Conservation (phyloP, 2,888 invertebrate genomes). For the Pediacus dermestoides region DNA sequence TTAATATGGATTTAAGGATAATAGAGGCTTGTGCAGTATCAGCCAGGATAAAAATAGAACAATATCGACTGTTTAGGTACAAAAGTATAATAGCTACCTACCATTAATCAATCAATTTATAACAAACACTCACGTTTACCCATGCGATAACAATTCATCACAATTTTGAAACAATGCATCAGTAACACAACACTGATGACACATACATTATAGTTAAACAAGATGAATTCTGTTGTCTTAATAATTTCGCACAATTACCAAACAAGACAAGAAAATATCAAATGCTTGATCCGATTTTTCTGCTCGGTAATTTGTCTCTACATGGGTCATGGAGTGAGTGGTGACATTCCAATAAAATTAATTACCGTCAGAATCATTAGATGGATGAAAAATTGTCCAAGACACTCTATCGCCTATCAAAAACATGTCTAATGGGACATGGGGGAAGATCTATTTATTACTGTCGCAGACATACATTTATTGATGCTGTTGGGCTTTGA, state of each 20-base stretch:
- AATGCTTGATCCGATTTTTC: no score
- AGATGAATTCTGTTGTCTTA: no score
- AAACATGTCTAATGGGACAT: slow-evolving; percentile 30
- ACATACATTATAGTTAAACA: no score
- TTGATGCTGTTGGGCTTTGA: slow-evolving; percentile 22
- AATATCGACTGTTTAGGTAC: no score
- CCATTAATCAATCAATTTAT: slow-evolving; percentile 35
- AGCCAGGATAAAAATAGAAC: no score
- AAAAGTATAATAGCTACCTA: no score
- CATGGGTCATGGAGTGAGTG: background rate
- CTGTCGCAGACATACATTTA: slow-evolving; percentile 28
- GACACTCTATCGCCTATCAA: slow-evolving; percentile 29
- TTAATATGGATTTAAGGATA: no score
- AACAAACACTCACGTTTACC: slow-evolving; percentile 29
- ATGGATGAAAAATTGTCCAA: slow-evolving; percentile 27
- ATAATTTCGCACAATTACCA: no score
- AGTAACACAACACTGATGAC: slow-evolving; percentile 26
- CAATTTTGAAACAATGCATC: slow-evolving; percentile 31
- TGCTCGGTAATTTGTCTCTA: slow-evolving; percentile 4
- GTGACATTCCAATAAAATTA: slow-evolving; percentile 25
- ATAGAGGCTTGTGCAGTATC: no score
- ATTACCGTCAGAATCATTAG: slow-evolving; percentile 18
- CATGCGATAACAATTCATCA: slow-evolving; percentile 33
- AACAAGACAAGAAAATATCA: no score
- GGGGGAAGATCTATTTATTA: slow-evolving; percentile 31